phyloP scores from a whole-genome alignment of 1,140 invertebrate genomes.

The Drosophila orosa region DNA sequence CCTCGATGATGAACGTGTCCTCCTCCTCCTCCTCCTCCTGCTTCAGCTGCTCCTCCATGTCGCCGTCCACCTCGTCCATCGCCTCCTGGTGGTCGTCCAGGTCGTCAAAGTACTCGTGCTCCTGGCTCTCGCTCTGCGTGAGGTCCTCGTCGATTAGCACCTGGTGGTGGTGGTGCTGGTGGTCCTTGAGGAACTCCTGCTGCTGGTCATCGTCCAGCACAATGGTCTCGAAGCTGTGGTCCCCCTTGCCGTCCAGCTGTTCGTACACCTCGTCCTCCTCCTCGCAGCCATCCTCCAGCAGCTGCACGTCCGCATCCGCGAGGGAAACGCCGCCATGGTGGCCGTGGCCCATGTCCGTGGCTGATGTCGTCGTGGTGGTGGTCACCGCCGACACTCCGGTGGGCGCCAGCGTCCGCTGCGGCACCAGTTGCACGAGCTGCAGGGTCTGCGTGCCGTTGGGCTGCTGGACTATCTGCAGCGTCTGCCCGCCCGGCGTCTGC shows the following conservation, averaged over 20 bases:
- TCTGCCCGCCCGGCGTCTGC: constrained; percentile 75
- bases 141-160: constrained; percentile 74
- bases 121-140: constrained; percentile 69
- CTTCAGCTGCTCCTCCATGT: constrained; percentile 33
- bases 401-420: constrained; percentile 61
- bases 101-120: constrained; percentile 71
- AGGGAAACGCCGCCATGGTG: constrained; percentile 37
- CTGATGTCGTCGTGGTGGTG: constrained; percentile 35
- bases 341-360: constrained; percentile 54
- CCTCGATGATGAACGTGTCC: constrained; percentile 78
- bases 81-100: constrained; percentile 50
- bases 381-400: constrained; percentile 31
- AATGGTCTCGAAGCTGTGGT: constrained; percentile 73
- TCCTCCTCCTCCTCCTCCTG: constrained; percentile 71
- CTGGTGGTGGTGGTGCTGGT: constrained; percentile 41
- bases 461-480: constrained; percentile 80
- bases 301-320: constrained; percentile 66
- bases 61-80: constrained; percentile 51
- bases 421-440: constrained; percentile 73
- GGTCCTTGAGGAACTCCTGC: constrained; percentile 71
- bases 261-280: constrained; percentile 75
- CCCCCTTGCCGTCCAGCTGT: constrained; percentile 60
- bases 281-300: constrained; percentile 69
- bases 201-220: constrained; percentile 78
- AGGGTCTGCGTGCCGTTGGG: constrained; percentile 78